Evolutionary conservation across 1,140 invertebrate species (phyloP).

Genomic region (Capitella teleta): DNA sequence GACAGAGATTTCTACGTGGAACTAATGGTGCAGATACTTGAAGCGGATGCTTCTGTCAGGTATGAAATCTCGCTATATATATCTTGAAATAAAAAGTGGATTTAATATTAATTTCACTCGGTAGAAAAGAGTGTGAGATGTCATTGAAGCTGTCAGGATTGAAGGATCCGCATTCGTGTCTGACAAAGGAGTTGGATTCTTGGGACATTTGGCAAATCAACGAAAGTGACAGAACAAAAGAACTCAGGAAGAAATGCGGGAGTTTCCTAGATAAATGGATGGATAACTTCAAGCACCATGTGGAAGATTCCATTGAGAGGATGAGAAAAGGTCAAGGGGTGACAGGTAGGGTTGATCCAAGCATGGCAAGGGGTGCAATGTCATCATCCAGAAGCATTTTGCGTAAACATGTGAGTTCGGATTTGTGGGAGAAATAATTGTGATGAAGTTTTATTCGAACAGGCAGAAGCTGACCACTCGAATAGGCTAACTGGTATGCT

Average conservation of each 20-base stretch:
- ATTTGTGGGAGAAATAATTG: no score
- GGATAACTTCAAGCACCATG: slow-evolving; percentile 32
- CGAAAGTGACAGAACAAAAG: slow-evolving; percentile 24
- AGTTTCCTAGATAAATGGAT: slow-evolving; percentile 40
- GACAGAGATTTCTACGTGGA: slow-evolving; percentile 30
- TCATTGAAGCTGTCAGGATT: slow-evolving; percentile 20
- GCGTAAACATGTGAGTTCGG: no score
- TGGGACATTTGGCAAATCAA: slow-evolving; percentile 40
- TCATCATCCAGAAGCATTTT: no score
- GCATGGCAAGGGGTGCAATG: no score
- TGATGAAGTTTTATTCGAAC: no score
- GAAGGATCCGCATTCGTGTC: slow-evolving; percentile 29
- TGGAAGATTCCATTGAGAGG: slow-evolving; percentile 30
- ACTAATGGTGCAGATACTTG: slow-evolving; percentile 31
- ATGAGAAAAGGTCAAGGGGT: slow-evolving; percentile 34
- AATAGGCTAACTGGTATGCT: no score
- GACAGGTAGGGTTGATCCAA: no score
- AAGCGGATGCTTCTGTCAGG: slow-evolving; percentile 37
- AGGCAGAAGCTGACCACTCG: no score
- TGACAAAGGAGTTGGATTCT: slow-evolving; percentile 34
- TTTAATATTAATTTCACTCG: no score
- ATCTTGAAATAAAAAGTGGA: no score
- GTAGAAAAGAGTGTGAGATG: not conserved
- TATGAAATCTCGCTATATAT: no score
- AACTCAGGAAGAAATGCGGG: slow-evolving; percentile 24